Conservation (phyloP, 2,797 vertebrate genomes). For the Allobates femoralis region DNA sequence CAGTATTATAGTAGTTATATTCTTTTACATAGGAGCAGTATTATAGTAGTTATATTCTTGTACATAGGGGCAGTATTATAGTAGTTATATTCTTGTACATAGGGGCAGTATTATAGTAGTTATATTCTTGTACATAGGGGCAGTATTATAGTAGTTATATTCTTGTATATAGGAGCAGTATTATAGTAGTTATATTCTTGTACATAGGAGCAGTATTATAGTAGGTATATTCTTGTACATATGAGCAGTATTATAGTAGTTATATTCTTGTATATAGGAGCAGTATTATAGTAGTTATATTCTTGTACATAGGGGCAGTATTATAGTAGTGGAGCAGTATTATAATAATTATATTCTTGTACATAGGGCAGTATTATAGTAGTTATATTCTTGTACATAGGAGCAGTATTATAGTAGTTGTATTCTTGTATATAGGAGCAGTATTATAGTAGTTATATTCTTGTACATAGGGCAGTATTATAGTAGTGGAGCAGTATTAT, state of each 20-base stretch:
- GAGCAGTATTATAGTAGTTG: slow-evolving; percentile 3
- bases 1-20: slow-evolving; percentile 10
- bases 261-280: slow-evolving; percentile 9
- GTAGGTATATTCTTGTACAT: slow-evolving; percentile 4
- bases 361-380: background rate
- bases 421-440: slow-evolving; percentile 1
- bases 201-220: slow-evolving; percentile 5
- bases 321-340: slow-evolving; percentile 8
- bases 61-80: slow-evolving; percentile 8
- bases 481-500: slow-evolving; percentile 19
- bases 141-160: slow-evolving; percentile 11
- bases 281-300: slow-evolving; percentile 12
- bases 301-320: slow-evolving; percentile 5
- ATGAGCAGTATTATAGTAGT: slow-evolving; percentile 4
- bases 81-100: slow-evolving; percentile 9
- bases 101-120: slow-evolving; percentile 8
- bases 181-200: slow-evolving; percentile 6
- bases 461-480: slow-evolving; percentile 16
- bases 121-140: slow-evolving; percentile 5
- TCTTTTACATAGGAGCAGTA: background rate
- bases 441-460: slow-evolving; percentile 14
- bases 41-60: slow-evolving; percentile 9
- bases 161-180: background rate
- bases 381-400: slow-evolving; percentile 1
- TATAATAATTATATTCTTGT: slow-evolving; percentile 8